Conservation (phyloP, 2,888 invertebrate species). For the Blastobasis adustella region DNA sequence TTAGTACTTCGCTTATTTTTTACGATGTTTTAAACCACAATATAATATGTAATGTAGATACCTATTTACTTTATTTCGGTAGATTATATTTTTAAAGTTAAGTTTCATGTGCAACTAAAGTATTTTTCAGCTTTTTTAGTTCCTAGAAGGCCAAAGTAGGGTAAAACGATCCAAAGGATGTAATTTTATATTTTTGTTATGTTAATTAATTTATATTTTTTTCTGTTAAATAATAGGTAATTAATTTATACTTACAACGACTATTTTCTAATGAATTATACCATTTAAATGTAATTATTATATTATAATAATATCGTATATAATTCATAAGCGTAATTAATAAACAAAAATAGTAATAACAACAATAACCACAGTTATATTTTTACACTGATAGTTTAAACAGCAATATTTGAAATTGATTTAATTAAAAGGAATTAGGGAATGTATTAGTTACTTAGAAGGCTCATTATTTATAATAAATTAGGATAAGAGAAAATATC, state of each 20-base stretch:
- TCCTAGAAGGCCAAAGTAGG: conserved; percentile 5
- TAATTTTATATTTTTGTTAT: background rate
- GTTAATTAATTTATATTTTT: conserved; percentile 10
- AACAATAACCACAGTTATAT: conserved; percentile 10
- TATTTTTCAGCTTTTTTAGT: conserved; percentile 4
- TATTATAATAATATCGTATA: too few species aligned
- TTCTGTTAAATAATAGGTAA: conserved; percentile 23
- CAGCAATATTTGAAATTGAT: background rate
- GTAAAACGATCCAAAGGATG: conserved; percentile 17
- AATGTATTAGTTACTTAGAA: background rate
- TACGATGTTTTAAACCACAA: too few species aligned
- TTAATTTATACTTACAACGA: conserved; percentile 3
- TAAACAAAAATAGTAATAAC: background rate
- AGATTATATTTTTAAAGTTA: too few species aligned
- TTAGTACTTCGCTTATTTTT: too few species aligned
- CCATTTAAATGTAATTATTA: too few species aligned
- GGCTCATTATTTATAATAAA: background rate
- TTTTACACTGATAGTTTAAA: conserved; percentile 10
- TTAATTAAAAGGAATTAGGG: conserved; percentile 2
- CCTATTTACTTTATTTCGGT: too few species aligned
- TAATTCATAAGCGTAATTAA: background rate
- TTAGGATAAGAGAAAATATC: background rate
- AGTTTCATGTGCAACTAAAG: background rate
- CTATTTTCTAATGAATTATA: too few species aligned
- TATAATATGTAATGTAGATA: too few species aligned